phyloP scores from a whole-genome alignment of 1,140 invertebrate genomes.

The Aleiodes sp. region DNA sequence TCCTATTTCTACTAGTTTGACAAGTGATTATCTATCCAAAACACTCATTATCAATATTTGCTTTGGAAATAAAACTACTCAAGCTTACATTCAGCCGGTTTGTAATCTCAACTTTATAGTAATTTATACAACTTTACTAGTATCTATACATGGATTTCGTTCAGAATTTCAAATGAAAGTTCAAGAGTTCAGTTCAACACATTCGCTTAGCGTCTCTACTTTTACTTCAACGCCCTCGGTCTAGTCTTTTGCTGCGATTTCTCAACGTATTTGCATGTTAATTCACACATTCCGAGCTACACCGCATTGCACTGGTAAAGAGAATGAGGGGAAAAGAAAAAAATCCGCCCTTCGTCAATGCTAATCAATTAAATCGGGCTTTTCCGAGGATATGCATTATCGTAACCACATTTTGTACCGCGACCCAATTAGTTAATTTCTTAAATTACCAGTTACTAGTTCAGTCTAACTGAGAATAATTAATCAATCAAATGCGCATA shows the following conservation, averaged over 20 bases:
- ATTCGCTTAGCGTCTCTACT: background rate
- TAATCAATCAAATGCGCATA: background rate
- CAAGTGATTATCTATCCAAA: too few relatives aligned
- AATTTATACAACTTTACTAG: too few relatives aligned
- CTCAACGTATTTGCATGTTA: constrained; percentile 7
- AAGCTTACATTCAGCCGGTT: too few relatives aligned
- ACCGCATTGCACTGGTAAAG: background rate
- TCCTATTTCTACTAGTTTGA: too few relatives aligned
- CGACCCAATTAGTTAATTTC: constrained; percentile 11
- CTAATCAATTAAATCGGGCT: constrained; percentile 4
- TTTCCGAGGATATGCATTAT: background rate
- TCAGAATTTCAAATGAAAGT: background rate
- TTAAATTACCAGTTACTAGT: background rate
- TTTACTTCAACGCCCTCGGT: background rate
- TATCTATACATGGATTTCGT: background rate
- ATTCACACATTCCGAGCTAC: background rate
- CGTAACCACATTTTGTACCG: background rate
- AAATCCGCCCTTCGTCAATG: background rate
- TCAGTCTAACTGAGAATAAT: background rate
- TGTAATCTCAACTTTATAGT: too few relatives aligned
- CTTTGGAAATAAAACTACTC: too few relatives aligned
- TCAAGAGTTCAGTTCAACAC: background rate
- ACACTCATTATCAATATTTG: background rate
- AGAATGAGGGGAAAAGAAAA: background rate
- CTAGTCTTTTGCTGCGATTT: background rate